phyloP scores from a whole-genome alignment of 1,140 invertebrate genomes.

The Schlechtendalia chinensis region DNA sequence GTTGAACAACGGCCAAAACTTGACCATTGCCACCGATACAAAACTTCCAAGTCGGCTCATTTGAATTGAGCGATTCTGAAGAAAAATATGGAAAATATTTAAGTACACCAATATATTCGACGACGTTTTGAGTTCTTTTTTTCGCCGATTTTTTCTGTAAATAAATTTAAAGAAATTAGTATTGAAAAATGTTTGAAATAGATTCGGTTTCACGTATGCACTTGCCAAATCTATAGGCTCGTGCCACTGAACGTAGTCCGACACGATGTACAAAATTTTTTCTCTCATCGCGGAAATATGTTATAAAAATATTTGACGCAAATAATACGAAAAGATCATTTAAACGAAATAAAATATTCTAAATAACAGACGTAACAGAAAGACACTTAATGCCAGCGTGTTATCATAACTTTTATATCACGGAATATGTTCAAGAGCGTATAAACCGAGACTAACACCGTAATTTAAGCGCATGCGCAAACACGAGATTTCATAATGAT shows the following conservation, averaged over 20 bases:
- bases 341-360: neutral
- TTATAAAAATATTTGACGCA: neutral
- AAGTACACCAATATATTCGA: neutral
- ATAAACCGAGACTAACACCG: too few species aligned
- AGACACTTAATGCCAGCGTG: constrained; percentile 32
- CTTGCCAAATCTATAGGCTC: constrained; percentile 18
- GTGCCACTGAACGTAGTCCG: constrained; percentile 23
- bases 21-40: constrained; percentile 43
- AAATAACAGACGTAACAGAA: too few species aligned
- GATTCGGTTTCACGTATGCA: neutral
- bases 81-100: constrained; percentile 38
- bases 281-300: neutral
- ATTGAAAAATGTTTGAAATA: neutral
- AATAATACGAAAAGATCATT: neutral
- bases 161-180: neutral
- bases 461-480: too few species aligned
- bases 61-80: neutral
- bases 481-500: too few species aligned
- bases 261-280: constrained; percentile 37
- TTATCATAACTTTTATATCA: constrained; percentile 9
- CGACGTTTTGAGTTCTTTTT: neutral
- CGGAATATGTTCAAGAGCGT: too few species aligned
- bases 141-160: constrained; percentile 26
- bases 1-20: constrained; percentile 37
- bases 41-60: constrained; percentile 24